A percentile compares a stretch with the other conserved stretches of the same genome.
phyloP scores from a whole-genome alignment of 2,888 invertebrate genomes.

The Amphipyra berbera region DNA sequence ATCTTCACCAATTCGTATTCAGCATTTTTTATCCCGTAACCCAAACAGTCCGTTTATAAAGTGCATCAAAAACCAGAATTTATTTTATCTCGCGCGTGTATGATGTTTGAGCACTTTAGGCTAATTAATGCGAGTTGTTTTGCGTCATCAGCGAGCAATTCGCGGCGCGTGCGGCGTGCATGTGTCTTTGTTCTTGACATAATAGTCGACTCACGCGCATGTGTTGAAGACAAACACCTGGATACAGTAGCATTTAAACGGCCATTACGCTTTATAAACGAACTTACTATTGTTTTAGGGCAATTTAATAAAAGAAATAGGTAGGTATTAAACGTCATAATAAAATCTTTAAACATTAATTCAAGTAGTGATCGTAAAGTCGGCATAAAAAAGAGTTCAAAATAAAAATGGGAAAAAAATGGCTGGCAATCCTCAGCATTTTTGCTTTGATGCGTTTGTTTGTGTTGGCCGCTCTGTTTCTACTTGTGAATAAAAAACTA shows the following conservation, averaged over 20 bases:
- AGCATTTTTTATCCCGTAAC: too few relatives aligned
- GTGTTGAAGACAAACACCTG: conserved; percentile 30
- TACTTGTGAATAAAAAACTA: conserved; percentile 31
- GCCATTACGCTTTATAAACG: not conserved
- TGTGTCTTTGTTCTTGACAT: conserved; percentile 57
- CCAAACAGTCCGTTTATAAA: too few relatives aligned
- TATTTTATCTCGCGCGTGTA: conserved; percentile 7
- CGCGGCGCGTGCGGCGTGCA: conserved; percentile 39
- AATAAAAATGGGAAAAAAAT: conserved; percentile 27
- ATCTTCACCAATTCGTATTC: too few relatives aligned
- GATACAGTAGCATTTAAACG: conserved; percentile 6
- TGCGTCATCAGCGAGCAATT: conserved; percentile 54
- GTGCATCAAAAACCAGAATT: not conserved
- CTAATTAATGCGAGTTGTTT: conserved; percentile 46
- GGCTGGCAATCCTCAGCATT: conserved; percentile 17
- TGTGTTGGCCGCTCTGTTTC: conserved; percentile 33
- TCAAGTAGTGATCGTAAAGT: conserved; percentile 36
- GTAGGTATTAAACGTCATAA: not conserved
- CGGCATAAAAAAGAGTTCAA: conserved; percentile 5
- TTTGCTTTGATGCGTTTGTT: conserved; percentile 42
- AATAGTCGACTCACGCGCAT: conserved; percentile 32
- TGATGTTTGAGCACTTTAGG: conserved; percentile 38
- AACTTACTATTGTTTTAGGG: not conserved
- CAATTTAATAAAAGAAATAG: not conserved
- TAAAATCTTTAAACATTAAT: conserved; percentile 27